Percentiles rank a stretch among this genome's conserved stretches.
These are phyloP conservation scores for Benthosema pterotum DNA, from an alignment of 2,797 vertebrate species.

Conservation along the genomic window DNA sequence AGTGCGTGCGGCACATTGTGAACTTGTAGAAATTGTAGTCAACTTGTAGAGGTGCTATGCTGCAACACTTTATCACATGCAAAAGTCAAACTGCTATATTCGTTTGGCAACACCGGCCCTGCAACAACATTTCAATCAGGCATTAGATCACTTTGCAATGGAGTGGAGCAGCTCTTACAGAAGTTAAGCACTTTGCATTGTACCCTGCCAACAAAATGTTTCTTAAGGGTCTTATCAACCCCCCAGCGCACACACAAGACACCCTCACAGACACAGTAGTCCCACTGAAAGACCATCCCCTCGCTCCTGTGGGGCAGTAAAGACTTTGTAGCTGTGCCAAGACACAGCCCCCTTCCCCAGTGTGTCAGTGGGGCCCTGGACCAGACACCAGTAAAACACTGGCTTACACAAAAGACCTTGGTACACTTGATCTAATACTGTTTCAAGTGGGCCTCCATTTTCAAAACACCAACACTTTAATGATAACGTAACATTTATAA, in stretches of 20 bases:
- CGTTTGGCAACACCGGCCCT: too few species aligned
- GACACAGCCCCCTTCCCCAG: conserved; percentile 45
- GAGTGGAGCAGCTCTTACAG: conserved; percentile 43
- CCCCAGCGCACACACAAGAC: conserved; percentile 6
- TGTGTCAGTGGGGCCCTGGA: conserved; percentile 42
- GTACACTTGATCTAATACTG: conserved; percentile 15
- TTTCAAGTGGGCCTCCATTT: background rate
- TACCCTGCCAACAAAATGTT: conserved; percentile 51
- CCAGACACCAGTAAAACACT: conserved; percentile 50
- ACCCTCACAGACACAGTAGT: conserved; percentile 26
- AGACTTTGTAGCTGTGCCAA: conserved; percentile 61
- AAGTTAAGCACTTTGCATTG: conserved; percentile 60
- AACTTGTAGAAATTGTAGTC: too few species aligned
- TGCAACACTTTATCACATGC: too few species aligned
- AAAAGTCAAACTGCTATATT: too few species aligned
- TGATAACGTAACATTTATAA: too few species aligned
- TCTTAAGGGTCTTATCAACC: conserved; percentile 29
- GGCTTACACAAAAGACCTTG: conserved; percentile 30
- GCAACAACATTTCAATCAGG: too few species aligned
- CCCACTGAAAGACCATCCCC: conserved; percentile 37
- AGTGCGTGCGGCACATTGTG: too few species aligned
- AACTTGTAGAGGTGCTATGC: too few species aligned
- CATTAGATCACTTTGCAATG: conserved; percentile 39
- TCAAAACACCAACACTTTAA: too few species aligned
- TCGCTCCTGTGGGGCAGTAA: conserved; percentile 48